A percentile compares a stretch with the other conserved stretches of the same genome.
These are phyloP conservation scores for Oscheius sp. DNA, from an alignment of 2,888 invertebrate genomes.

Conservation along the genomic window DNA sequence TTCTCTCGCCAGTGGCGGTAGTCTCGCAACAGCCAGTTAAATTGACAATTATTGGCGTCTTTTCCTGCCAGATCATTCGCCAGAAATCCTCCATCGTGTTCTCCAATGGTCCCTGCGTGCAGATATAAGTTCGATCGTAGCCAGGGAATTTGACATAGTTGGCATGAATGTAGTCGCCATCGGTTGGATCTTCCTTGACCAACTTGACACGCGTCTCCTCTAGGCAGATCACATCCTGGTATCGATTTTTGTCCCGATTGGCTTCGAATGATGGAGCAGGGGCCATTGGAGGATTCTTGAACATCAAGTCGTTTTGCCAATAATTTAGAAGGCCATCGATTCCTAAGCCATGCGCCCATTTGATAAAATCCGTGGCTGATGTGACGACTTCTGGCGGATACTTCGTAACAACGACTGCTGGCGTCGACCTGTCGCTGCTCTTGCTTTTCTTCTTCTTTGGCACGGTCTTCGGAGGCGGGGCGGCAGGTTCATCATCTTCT, in stretches of 20 bases:
- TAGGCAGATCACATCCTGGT: constrained; percentile 42
- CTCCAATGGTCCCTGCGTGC: constrained; percentile 42
- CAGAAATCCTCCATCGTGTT: constrained; percentile 32
- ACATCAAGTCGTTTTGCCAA: background rate
- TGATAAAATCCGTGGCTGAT: background rate
- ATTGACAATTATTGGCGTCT: constrained; percentile 28
- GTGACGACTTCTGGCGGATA: background rate
- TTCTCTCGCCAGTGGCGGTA: background rate
- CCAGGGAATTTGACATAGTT: constrained; percentile 50
- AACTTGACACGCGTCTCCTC: constrained; percentile 51
- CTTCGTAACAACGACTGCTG: too few relatives aligned
- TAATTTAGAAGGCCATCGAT: background rate
- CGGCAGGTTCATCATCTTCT: too few relatives aligned
- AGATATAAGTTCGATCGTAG: constrained; percentile 48
- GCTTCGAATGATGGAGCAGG: constrained; percentile 6
- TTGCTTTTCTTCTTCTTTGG: too few relatives aligned
- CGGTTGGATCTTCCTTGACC: constrained; percentile 39
- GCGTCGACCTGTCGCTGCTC: too few relatives aligned
- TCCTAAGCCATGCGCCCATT: constrained; percentile 12
- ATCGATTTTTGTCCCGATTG: constrained; percentile 20
- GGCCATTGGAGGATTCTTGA: background rate
- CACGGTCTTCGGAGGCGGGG: too few relatives aligned
- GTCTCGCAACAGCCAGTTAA: constrained; percentile 18
- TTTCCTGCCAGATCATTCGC: constrained; percentile 25
- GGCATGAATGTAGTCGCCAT: constrained; percentile 60